Evolutionary conservation across 2,888 invertebrate species (phyloP), one percentile per base, ranked within the genome.

Genomic region (Leptopilina myrica): DNA sequence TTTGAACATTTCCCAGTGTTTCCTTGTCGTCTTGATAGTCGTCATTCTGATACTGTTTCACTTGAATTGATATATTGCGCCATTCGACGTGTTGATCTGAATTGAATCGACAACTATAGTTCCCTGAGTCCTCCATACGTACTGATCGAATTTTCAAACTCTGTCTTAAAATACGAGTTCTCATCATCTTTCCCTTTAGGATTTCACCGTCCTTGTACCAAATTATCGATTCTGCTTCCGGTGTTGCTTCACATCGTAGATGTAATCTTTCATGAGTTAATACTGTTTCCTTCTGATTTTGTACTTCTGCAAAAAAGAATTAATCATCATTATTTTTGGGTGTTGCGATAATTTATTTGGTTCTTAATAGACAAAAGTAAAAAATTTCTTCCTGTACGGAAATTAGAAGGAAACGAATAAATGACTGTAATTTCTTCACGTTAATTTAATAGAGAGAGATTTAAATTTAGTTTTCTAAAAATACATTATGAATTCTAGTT

Each of bases 131-230:
- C n/a, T 84, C 85, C n/a, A 82, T 65, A 46, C 86, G 81, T 49
- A 88, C 82, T 73, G 79, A 80, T 78, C 86, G 88, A 79, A 92
- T 87, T 76, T 84, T 89, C n/a, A 92, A 64, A 7, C 84, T 84
- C 59, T 90, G 90, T 62, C 86, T 88, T 62, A 83, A 85, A 20
- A 86, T 66, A 0, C 89, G 87, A 79, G 90, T 81, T 59, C 87
- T 87, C 40, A 86, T 66, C 20, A 82, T 66, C n/a, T 78, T 62
- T 4, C 85, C 81, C 0, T 64, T 80, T 33, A 90, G 83, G 7
- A 83, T 56, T 4, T 84, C 83, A 69, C 86, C 86, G 73, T 90
- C 86, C 82, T 88, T 90, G 86, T 88, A 91, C 91, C 91, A 92
- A 1, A 82, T 49, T 49, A 49, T 83, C 6, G 87, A 85, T 40